Conservation (phyloP, 2,797 vertebrate species). For the Botia almorhae region DNA sequence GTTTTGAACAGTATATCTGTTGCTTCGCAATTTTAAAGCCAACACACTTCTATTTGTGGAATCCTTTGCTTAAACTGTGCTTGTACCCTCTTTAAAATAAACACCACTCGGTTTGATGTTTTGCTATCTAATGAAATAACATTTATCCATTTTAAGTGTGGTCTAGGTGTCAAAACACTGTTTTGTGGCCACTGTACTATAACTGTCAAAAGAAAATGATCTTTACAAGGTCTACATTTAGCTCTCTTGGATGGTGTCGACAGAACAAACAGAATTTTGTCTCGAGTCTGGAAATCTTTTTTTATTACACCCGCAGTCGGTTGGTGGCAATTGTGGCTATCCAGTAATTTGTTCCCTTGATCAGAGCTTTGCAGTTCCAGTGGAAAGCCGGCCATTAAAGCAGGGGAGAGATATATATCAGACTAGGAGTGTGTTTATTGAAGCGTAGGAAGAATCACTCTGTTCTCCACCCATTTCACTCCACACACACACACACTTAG, state of each 20-base stretch:
- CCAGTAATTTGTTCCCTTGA: slow-evolving; percentile 46
- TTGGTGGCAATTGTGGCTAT: slow-evolving; percentile 36
- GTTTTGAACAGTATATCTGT: not conserved
- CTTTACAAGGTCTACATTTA: slow-evolving; percentile 29
- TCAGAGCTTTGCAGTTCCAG: slow-evolving; percentile 46
- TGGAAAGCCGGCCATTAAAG: slow-evolving; percentile 51
- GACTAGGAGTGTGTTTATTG: slow-evolving; percentile 7
- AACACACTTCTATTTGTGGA: not conserved
- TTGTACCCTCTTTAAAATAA: not conserved
- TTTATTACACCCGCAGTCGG: not conserved
- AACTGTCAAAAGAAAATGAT: slow-evolving; percentile 3
- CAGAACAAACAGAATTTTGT: not conserved
- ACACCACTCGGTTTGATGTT: not conserved
- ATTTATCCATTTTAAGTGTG: not conserved
- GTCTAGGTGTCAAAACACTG: not conserved
- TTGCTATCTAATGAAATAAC: not conserved
- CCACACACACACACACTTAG: slow-evolving; percentile 35
- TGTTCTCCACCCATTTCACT: slow-evolving; percentile 35
- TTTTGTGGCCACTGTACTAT: not conserved
- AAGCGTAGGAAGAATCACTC: slow-evolving; percentile 43
- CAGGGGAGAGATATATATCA: slow-evolving; percentile 50
- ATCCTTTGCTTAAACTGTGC: not conserved
- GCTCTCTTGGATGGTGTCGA: not conserved
- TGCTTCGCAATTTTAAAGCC: not conserved
- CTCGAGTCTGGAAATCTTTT: slow-evolving; percentile 1